Conservation (phyloP, 92 coral and sea anemone species). For the Epizoanthus scotinus region DNA sequence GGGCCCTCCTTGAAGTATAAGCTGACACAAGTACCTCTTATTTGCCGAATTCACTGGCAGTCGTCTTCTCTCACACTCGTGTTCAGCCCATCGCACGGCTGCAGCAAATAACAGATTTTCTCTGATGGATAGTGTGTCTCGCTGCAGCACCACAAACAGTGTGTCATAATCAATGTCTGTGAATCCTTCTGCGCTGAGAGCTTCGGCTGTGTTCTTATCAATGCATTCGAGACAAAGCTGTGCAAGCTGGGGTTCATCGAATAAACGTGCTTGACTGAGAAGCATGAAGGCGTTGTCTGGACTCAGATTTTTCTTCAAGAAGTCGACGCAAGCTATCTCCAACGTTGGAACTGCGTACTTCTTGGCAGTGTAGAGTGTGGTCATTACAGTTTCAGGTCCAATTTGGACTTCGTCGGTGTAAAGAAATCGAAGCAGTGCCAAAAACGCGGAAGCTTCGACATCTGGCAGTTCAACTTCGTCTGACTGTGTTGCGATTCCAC, state of each 20-base stretch:
- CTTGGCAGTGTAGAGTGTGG: conserved; percentile 95
- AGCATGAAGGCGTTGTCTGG: conserved; percentile 98
- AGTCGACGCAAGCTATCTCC: conserved; percentile 97
- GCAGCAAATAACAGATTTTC: conserved; percentile 86
- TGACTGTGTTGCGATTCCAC: conserved; percentile 88
- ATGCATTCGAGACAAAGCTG: conserved; percentile 91
- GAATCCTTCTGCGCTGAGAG: conserved; percentile 92
- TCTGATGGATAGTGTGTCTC: conserved; percentile 87
- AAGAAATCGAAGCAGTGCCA: conserved; percentile 86
- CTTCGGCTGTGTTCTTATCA: conserved; percentile 89
- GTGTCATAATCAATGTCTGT: conserved; percentile 96
- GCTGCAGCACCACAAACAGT: conserved; percentile 80
- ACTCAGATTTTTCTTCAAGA: conserved; percentile 88
- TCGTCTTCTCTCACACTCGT: conserved; percentile 85
- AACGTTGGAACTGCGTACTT: conserved; percentile 94
- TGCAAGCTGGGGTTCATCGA: conserved; percentile 93
- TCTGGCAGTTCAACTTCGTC: conserved; percentile 98
- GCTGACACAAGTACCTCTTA: conserved; percentile 57
- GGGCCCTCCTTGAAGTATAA: neutral
- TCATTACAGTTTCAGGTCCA: conserved; percentile 99
- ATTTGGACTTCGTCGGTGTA: conserved; percentile 96
- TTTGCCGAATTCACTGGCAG: conserved; percentile 73
- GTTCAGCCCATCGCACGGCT: conserved; percentile 93
- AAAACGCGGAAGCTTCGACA: conserved; percentile 88
- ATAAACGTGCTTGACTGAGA: conserved; percentile 91